These are phyloP conservation scores for Philereme transversata DNA, from an alignment of 2,888 invertebrate genomes.

Conservation along the genomic window DNA sequence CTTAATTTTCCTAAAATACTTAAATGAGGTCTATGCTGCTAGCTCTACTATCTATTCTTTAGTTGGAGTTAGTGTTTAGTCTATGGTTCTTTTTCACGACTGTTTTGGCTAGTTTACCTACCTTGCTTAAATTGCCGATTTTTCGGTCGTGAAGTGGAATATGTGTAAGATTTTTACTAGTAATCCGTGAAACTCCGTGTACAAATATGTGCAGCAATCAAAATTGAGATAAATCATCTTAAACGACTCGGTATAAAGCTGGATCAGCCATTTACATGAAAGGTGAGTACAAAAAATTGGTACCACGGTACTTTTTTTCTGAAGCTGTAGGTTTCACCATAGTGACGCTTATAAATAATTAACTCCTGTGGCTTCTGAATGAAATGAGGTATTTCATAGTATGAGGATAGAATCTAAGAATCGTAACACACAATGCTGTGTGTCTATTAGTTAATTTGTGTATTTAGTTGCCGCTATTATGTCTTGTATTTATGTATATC, in stretches of 20 bases:
- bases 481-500: conserved; percentile 58
- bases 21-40: no score
- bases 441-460: conserved; percentile 58
- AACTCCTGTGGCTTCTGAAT: conserved; percentile 20
- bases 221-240: conserved; percentile 54
- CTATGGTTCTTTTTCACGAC: conserved; percentile 79
- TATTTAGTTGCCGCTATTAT: conserved; percentile 79
- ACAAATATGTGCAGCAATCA: conserved; percentile 66
- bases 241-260: conserved; percentile 58
- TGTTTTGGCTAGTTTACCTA: conserved; percentile 83
- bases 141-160: conserved; percentile 68
- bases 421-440: conserved; percentile 55
- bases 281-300: conserved; percentile 82
- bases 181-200: conserved; percentile 54
- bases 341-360: conserved; percentile 41
- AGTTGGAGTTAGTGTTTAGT: conserved; percentile 37
- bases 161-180: conserved; percentile 65
- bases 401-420: conserved; percentile 44
- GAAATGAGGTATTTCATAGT: conserved; percentile 15
- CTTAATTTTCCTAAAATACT: no score
- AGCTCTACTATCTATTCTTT: conserved; percentile 10
- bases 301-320: conserved; percentile 70
- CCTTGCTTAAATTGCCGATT: conserved; percentile 80
- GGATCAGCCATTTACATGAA: conserved; percentile 83
- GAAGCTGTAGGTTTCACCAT: conserved; percentile 50